Conservation (phyloP, 2,888 invertebrate species). For the Selenia dentaria region DNA sequence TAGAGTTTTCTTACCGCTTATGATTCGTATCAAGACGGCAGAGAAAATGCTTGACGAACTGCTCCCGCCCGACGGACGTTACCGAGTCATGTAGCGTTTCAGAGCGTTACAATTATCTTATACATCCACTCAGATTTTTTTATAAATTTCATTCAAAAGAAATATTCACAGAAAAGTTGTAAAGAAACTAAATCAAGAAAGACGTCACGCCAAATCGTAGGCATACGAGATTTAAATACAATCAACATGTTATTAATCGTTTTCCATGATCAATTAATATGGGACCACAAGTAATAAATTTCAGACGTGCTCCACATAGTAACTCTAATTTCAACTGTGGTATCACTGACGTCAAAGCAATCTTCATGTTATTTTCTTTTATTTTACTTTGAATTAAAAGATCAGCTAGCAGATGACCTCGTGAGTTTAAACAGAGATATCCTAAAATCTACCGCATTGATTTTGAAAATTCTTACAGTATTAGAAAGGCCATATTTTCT, state of each 20-base stretch:
- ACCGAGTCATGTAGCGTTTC: too few species aligned
- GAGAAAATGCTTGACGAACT: too few species aligned
- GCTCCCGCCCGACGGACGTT: too few species aligned
- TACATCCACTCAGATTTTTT: too few species aligned
- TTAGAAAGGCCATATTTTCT: too few species aligned
- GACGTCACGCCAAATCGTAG: slow-evolving; percentile 2
- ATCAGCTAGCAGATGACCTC: neutral
- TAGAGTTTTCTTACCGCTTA: too few species aligned
- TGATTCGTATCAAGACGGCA: too few species aligned
- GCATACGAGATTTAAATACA: slow-evolving; percentile 29
- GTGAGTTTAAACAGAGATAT: neutral
- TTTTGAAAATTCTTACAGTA: too few species aligned
- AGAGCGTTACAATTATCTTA: too few species aligned
- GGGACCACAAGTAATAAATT: slow-evolving; percentile 55
- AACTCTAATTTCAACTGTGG: neutral
- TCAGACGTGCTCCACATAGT: slow-evolving; percentile 41
- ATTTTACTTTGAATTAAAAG: neutral
- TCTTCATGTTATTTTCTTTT: slow-evolving; percentile 40
- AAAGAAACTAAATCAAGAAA: neutral
- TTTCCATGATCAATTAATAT: slow-evolving; percentile 63
- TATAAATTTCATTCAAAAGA: neutral
- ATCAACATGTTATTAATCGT: slow-evolving; percentile 64
- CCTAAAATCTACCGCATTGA: too few species aligned
- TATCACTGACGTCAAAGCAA: slow-evolving; percentile 60
- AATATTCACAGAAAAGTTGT: neutral